These are phyloP conservation scores for Drosophila cyrtoloma DNA, from an alignment of 2,888 invertebrate species.

Conservation along the genomic window DNA sequence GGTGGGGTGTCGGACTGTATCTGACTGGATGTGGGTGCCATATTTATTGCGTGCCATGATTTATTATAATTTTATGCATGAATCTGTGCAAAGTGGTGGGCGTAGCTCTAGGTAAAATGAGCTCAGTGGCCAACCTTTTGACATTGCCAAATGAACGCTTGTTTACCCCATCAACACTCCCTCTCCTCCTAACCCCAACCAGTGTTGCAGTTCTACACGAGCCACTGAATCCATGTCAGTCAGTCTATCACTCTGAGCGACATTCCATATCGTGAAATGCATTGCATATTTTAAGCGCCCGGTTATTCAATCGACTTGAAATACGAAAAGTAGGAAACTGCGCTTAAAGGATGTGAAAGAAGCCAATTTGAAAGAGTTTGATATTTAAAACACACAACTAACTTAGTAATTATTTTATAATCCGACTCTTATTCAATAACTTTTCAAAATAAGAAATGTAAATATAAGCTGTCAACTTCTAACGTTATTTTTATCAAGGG, in stretches of 20 bases:
- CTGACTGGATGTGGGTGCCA: slow-evolving; percentile 54
- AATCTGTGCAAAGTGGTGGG: slow-evolving; percentile 64
- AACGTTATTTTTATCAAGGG: no score
- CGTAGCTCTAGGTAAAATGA: slow-evolving; percentile 60
- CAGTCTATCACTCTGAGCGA: slow-evolving; percentile 23
- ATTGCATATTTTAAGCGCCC: slow-evolving; percentile 21
- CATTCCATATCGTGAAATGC: not conserved
- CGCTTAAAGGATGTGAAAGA: not conserved
- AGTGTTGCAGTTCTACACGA: slow-evolving; percentile 6
- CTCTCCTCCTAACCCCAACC: not conserved
- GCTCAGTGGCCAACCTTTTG: slow-evolving; percentile 57
- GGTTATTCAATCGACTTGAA: slow-evolving; percentile 9
- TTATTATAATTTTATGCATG: slow-evolving; percentile 80
- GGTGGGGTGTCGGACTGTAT: slow-evolving; percentile 16
- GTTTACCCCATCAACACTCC: not conserved
- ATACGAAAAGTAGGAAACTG: not conserved
- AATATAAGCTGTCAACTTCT: no score
- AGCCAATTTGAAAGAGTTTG: not conserved
- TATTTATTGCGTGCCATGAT: slow-evolving; percentile 77
- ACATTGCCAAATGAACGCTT: slow-evolving; percentile 47
- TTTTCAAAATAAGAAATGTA: not conserved
- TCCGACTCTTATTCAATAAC: not conserved
- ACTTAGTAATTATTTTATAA: not conserved
- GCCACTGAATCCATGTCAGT: slow-evolving; percentile 11
- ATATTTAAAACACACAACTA: not conserved